phyloP scores from a whole-genome alignment of 2,113 vertebrate species.

The Callospermophilus lateralis region DNA sequence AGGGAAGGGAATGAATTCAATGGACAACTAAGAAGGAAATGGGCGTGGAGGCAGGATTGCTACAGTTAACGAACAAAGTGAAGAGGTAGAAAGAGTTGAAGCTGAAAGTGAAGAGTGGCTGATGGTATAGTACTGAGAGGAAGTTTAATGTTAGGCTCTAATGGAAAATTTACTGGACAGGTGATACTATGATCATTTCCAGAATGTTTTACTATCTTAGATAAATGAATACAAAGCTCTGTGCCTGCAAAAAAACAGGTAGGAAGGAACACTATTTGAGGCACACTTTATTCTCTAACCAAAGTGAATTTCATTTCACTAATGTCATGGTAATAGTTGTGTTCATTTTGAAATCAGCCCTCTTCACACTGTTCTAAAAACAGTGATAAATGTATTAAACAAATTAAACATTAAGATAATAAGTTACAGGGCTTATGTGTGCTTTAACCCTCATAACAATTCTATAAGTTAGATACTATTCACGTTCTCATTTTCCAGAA shows the following conservation, averaged over 20 bases:
- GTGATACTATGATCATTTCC: background rate
- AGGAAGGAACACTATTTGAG: slow-evolving; percentile 2
- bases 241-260: background rate
- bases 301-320: slow-evolving; percentile 34
- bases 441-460: slow-evolving; percentile 17
- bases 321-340: slow-evolving; percentile 3
- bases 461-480: background rate
- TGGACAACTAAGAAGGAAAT: slow-evolving; percentile 21
- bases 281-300: background rate
- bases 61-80: background rate
- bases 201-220: background rate
- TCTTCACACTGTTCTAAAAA: slow-evolving; percentile 41
- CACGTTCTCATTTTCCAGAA: slow-evolving; percentile 35
- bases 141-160: slow-evolving; percentile 1
- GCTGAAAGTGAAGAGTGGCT: background rate
- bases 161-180: background rate
- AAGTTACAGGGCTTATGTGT: background rate
- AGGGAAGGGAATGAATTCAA: background rate
- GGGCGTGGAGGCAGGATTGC: background rate
- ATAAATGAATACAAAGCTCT: slow-evolving; percentile 44
- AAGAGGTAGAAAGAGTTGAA: background rate
- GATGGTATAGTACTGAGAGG: background rate
- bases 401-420: background rate
- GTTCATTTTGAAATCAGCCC: slow-evolving; percentile 40
- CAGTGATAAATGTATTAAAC: slow-evolving; percentile 19